phyloP scores from a whole-genome alignment of 2,888 invertebrate species.

The Eupithecia insigniata region DNA sequence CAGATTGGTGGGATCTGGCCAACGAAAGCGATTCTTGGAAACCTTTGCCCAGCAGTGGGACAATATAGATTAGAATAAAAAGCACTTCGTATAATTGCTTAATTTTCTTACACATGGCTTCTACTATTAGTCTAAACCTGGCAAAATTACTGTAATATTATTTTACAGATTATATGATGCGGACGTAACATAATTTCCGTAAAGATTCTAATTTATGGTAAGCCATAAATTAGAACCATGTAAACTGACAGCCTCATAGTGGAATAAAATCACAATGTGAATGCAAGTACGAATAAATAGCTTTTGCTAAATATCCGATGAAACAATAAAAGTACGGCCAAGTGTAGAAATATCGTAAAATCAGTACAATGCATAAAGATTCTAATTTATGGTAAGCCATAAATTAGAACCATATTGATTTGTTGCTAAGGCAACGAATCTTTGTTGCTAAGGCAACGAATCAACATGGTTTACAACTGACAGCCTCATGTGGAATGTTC shows the following conservation, averaged over 20 bases:
- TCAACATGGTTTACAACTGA: too few relatives aligned
- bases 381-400: not conserved
- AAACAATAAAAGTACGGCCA: constrained; percentile 9
- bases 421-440: too few relatives aligned
- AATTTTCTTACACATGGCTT: too few relatives aligned
- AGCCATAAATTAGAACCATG: too few relatives aligned
- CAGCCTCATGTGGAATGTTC: too few relatives aligned
- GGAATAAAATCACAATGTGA: not conserved
- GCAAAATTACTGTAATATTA: not conserved
- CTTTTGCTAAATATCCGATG: constrained; percentile 3
- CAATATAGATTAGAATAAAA: too few relatives aligned
- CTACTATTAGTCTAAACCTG: not conserved
- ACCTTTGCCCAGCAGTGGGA: too few relatives aligned
- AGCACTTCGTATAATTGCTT: too few relatives aligned
- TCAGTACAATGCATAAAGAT: constrained; percentile 14
- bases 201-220: not conserved
- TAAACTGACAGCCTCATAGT: not conserved
- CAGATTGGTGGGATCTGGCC: too few relatives aligned
- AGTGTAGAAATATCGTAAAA: constrained; percentile 15
- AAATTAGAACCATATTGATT: too few relatives aligned
- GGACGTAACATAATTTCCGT: not conserved
- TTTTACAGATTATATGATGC: not conserved
- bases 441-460: too few relatives aligned
- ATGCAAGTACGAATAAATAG: not conserved
- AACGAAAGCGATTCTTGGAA: too few relatives aligned